phyloP scores from a whole-genome alignment of 1,140 invertebrate genomes.

The Parapsyche elsis region DNA sequence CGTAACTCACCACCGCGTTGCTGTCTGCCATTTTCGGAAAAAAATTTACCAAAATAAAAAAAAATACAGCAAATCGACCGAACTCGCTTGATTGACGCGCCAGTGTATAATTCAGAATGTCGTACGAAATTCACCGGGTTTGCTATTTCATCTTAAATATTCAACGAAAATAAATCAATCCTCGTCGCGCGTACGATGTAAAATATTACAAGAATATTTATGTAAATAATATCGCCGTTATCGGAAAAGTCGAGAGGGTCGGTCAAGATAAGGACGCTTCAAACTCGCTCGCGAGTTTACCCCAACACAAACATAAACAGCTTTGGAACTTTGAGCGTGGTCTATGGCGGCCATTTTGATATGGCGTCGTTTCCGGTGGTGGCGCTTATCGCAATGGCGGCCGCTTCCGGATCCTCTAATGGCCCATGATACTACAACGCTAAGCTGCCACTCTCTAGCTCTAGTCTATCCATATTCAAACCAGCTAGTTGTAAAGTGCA shows the following conservation, averaged over 20 bases:
- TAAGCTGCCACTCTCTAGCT: background rate
- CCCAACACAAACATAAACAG: background rate
- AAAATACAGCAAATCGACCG: background rate
- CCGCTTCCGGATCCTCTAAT: conserved; percentile 33
- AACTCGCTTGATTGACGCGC: conserved; percentile 3
- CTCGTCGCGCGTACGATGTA: too few species aligned
- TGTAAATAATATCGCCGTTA: too few species aligned
- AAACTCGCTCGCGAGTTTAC: background rate
- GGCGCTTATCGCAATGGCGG: conserved; percentile 41
- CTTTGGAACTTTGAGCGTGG: background rate
- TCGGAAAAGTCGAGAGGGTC: too few species aligned
- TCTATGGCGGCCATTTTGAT: conserved; percentile 32
- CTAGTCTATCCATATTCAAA: background rate
- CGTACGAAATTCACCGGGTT: background rate
- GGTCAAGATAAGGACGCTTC: too few species aligned
- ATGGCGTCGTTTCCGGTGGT: conserved; percentile 30
- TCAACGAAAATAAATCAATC: too few species aligned
- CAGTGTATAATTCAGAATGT: background rate
- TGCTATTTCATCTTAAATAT: too few species aligned
- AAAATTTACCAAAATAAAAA: background rate
- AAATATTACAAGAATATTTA: too few species aligned
- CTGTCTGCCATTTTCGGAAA: background rate
- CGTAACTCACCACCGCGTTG: background rate
- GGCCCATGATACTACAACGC: background rate
- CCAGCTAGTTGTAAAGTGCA: background rate